phyloP scores from a whole-genome alignment of 1,140 invertebrate species.

The Monochamus saltuarius region DNA sequence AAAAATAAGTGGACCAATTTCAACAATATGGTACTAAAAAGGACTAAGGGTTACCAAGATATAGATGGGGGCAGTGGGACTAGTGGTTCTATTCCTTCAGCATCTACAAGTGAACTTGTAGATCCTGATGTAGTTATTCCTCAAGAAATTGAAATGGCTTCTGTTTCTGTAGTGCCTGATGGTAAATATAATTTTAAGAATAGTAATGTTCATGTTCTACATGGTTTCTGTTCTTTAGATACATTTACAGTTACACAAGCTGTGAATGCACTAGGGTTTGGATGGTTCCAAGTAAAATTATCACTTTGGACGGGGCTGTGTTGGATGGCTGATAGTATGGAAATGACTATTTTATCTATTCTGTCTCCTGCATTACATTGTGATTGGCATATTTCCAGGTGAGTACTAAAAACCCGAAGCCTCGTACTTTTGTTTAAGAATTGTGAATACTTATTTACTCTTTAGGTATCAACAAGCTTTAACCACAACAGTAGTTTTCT shows the following conservation, averaged over 20 bases:
- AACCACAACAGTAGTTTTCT: constrained; percentile 79
- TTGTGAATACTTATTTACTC: constrained; percentile 39
- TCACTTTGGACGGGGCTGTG: constrained; percentile 83
- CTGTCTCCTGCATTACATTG: constrained; percentile 90
- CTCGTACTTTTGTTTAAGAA: too few species aligned
- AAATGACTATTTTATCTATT: constrained; percentile 96
- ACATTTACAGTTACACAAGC: constrained; percentile 94
- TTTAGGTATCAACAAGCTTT: constrained; percentile 69
- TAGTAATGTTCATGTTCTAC: not conserved
- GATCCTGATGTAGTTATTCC: constrained; percentile 49
- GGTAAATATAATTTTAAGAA: constrained; percentile 54
- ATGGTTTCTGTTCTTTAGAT: constrained; percentile 60
- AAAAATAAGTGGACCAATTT: constrained; percentile 2
- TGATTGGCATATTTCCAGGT: constrained; percentile 88
- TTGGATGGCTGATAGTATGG: constrained; percentile 98
- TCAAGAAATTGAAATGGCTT: constrained; percentile 75
- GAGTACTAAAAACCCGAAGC: too few species aligned
- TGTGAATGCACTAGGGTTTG: constrained; percentile 94
- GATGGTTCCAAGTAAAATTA: constrained; percentile 91
- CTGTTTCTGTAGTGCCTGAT: constrained; percentile 78
- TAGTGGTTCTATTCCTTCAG: constrained; percentile 17
- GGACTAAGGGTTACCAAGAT: constrained; percentile 49
- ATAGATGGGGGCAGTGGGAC: constrained; percentile 42
- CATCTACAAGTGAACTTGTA: constrained; percentile 31
- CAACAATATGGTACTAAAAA: constrained; percentile 45